Evolutionary conservation across 2,113 vertebrate species (phyloP).

Genomic region (Ranitomeya imitator): DNA sequence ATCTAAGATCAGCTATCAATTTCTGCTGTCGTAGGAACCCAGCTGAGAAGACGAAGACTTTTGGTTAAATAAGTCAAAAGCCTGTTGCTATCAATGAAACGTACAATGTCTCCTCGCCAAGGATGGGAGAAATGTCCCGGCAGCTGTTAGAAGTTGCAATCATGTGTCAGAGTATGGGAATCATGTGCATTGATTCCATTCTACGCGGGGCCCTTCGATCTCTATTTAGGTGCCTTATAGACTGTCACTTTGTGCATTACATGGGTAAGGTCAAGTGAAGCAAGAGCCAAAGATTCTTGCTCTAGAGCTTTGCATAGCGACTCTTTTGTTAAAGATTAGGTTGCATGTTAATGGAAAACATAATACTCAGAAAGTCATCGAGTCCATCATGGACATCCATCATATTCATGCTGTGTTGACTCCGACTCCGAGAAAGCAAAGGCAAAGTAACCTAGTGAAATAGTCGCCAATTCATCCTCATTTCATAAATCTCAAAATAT

Average conservation of each 20-base stretch:
- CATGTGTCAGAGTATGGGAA: not conserved
- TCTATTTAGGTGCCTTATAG: not conserved
- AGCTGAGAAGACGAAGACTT: slow-evolving; percentile 4
- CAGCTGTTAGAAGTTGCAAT: slow-evolving; percentile 33
- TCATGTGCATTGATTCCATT: not conserved
- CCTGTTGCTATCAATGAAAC: slow-evolving; percentile 1
- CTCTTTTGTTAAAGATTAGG: slow-evolving; percentile 5
- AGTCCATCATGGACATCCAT: too few relatives aligned
- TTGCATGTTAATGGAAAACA: not conserved
- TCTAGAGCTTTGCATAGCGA: not conserved
- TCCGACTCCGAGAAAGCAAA: too few relatives aligned
- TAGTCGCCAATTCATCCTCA: too few relatives aligned
- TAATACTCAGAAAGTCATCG: too few relatives aligned
- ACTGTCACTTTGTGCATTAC: slow-evolving; percentile 12
- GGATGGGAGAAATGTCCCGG: not conserved
- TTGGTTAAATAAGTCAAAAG: slow-evolving; percentile 26
- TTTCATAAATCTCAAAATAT: too few relatives aligned
- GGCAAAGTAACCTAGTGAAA: too few relatives aligned
- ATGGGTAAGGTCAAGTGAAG: slow-evolving; percentile 26
- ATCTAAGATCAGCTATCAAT: slow-evolving; percentile 2
- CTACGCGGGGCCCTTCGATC: not conserved
- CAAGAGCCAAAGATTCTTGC: slow-evolving; percentile 3
- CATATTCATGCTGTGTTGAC: too few relatives aligned
- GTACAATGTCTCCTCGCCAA: slow-evolving; percentile 5
- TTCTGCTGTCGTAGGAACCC: slow-evolving; percentile 22